Percentiles rank a stretch among this genome's conserved stretches.
These are phyloP conservation scores for Steinernema feltiae DNA, from an alignment of 1,140 invertebrate genomes.

Conservation along the genomic window DNA sequence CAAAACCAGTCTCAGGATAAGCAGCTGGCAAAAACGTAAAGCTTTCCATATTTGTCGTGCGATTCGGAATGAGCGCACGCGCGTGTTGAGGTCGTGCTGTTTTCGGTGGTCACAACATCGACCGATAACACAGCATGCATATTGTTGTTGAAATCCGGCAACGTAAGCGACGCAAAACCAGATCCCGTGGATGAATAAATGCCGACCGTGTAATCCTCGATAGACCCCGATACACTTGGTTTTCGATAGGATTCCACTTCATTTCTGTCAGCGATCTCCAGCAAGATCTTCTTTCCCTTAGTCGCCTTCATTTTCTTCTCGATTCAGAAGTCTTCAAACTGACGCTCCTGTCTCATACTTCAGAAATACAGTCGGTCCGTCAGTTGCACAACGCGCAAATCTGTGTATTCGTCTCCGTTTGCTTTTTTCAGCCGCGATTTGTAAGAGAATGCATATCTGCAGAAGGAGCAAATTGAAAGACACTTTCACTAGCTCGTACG, in stretches of 20 bases:
- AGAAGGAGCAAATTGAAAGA: slow-evolving; percentile 4
- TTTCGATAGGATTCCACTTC: not conserved
- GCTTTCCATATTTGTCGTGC: not conserved
- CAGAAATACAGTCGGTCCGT: no score
- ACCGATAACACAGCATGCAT: not conserved
- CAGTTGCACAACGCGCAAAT: no score
- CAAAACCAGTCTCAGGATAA: not conserved
- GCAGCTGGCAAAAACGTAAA: not conserved
- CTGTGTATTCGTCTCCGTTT: not conserved
- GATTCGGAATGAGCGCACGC: not conserved
- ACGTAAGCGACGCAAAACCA: slow-evolving; percentile 8
- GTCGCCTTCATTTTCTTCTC: no score
- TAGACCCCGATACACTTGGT: not conserved
- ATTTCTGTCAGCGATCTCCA: not conserved
- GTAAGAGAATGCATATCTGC: not conserved
- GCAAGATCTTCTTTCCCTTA: no score
- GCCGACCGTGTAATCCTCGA: not conserved
- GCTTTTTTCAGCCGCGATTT: no score
- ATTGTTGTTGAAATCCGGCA: not conserved
- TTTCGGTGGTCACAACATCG: not conserved
- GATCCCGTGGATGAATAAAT: not conserved
- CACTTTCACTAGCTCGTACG: slow-evolving; percentile 2
- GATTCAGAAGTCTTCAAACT: no score
- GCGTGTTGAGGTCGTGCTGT: not conserved
- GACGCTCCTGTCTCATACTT: no score